phyloP scores from a whole-genome alignment of 1,140 invertebrate species.

The Battus philenor region DNA sequence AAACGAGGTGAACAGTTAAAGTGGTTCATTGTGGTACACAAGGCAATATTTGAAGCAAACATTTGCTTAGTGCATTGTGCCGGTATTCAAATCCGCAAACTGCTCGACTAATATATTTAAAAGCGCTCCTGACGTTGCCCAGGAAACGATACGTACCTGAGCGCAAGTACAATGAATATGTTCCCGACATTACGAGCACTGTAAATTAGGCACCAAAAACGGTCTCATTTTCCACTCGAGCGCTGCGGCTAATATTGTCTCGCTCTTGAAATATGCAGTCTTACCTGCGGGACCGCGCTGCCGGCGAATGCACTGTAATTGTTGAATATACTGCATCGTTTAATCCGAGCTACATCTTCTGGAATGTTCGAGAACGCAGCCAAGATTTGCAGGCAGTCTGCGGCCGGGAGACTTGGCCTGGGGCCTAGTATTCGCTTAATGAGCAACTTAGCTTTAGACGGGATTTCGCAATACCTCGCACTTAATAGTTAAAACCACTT shows the following conservation, averaged over 20 bases:
- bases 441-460: conserved; percentile 42
- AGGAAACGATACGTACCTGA: conserved; percentile 38
- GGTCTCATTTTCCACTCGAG: conserved; percentile 66
- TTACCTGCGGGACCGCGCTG: conserved; percentile 52
- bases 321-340: conserved; percentile 67
- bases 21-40: conserved; percentile 18
- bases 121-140: conserved; percentile 37
- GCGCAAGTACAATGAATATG: conserved; percentile 43
- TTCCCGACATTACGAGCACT: conserved; percentile 55
- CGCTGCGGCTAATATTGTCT: conserved; percentile 69
- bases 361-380: conserved; percentile 70
- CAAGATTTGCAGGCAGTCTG: conserved; percentile 69
- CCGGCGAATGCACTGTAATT: conserved; percentile 63
- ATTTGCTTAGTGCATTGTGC: conserved; percentile 34
- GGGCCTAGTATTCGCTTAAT: conserved; percentile 59
- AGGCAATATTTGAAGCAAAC: conserved; percentile 26
- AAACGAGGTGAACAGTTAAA: conserved; percentile 13
- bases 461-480: conserved; percentile 33
- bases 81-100: conserved; percentile 40
- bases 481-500: conserved; percentile 47
- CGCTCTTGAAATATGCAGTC: conserved; percentile 64
- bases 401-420: conserved; percentile 56
- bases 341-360: conserved; percentile 67
- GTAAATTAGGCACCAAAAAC: conserved; percentile 72
- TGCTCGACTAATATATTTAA: conserved; percentile 45